A percentile compares a stretch with the other conserved stretches of the same genome.
phyloP scores from a whole-genome alignment of 2,113 vertebrate species.

The Orientallactaga bullata region DNA sequence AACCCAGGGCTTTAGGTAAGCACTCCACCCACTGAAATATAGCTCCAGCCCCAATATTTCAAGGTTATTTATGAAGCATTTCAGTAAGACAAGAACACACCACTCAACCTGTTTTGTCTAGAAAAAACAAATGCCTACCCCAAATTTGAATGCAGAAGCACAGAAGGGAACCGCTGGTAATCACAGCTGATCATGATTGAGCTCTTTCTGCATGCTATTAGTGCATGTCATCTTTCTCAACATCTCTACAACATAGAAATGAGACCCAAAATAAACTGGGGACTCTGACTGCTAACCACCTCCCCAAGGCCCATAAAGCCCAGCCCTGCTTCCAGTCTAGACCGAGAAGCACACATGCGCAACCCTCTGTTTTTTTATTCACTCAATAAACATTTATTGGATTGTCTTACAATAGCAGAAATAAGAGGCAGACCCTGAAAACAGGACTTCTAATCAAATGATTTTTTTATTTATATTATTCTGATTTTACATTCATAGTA shows the following conservation, averaged over 20 bases:
- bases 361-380: too few relatives aligned
- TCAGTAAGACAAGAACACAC: not conserved
- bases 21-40: too few relatives aligned
- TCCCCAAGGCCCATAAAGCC: not conserved
- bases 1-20: too few relatives aligned
- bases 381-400: too few relatives aligned
- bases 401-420: too few relatives aligned
- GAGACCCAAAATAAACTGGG: not conserved
- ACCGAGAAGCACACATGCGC: not conserved
- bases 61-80: not conserved
- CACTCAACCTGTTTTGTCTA: constrained; percentile 24
- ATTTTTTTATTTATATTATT: too few relatives aligned
- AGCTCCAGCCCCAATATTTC: too few relatives aligned
- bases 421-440: too few relatives aligned
- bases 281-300: not conserved
- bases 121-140: too few relatives aligned
- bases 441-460: too few relatives aligned
- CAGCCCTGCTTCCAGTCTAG: not conserved
- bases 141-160: not conserved
- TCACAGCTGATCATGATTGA: not conserved
- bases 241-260: not conserved
- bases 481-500: too few relatives aligned
- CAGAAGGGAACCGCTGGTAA: not conserved
- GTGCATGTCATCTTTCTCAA: not conserved
- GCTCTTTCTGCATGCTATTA: not conserved